phyloP scores from a whole-genome alignment of 2,888 invertebrate species.

The Drosophila conformis region DNA sequence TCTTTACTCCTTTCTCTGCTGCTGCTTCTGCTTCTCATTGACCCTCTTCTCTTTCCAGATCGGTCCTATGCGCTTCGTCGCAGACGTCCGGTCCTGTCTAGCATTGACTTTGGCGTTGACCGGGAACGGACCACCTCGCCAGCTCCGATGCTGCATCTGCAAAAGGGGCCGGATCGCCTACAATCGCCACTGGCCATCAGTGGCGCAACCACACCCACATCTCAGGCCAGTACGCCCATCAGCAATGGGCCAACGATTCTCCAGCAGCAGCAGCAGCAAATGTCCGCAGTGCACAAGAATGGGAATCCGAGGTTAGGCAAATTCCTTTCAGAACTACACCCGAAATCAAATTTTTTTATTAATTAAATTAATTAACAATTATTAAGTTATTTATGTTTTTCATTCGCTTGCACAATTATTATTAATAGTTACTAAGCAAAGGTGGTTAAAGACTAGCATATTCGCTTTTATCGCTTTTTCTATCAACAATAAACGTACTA shows the following conservation, averaged over 20 bases:
- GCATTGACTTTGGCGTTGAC: conserved; percentile 90
- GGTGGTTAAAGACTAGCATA: not conserved
- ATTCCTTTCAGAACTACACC: not conserved
- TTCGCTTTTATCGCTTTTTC: not conserved
- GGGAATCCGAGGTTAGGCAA: conserved; percentile 86
- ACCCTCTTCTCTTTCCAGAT: conserved; percentile 85
- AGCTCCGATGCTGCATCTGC: conserved; percentile 85
- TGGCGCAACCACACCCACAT: conserved; percentile 60
- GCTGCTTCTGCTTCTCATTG: not conserved
- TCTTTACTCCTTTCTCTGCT: not conserved
- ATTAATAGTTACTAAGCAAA: not conserved
- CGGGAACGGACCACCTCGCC: conserved; percentile 90
- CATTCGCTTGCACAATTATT: not conserved
- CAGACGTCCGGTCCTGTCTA: conserved; percentile 91
- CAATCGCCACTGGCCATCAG: conserved; percentile 79
- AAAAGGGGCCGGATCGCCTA: conserved; percentile 85
- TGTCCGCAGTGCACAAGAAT: conserved; percentile 84
- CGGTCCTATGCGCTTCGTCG: conserved; percentile 95
- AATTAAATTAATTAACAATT: not conserved
- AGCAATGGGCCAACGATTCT: conserved; percentile 48
- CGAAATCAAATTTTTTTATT: too few species aligned
- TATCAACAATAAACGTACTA: not conserved
- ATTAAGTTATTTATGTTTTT: not conserved
- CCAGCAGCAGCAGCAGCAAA: conserved; percentile 64
- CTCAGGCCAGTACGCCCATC: conserved; percentile 54